Evolutionary conservation across 2,797 vertebrate genomes (phyloP).

Genomic region (Tolypeutes matacus): DNA sequence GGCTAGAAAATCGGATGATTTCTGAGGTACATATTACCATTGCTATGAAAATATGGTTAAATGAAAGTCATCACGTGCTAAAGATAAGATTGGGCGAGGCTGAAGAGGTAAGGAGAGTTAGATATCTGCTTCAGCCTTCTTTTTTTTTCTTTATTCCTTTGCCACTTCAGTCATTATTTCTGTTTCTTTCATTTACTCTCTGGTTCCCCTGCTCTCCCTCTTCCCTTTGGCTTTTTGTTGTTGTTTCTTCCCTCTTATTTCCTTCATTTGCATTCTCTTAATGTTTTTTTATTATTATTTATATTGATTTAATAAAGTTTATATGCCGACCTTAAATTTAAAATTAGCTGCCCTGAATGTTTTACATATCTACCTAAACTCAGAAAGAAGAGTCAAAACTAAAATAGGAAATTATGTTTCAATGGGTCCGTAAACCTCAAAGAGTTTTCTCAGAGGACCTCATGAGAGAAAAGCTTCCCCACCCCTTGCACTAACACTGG

Average conservation of each 20-base stretch:
- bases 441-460: background rate
- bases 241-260: background rate
- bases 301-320: background rate
- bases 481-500: constrained; percentile 61
- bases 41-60: background rate
- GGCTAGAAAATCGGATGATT: background rate
- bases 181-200: background rate
- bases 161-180: background rate
- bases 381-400: background rate
- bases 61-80: background rate
- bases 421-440: background rate
- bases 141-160: background rate
- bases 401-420: background rate
- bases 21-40: background rate
- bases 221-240: background rate
- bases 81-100: background rate
- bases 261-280: background rate
- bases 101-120: background rate
- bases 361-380: background rate
- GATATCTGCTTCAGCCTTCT: background rate
- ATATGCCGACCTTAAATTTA: background rate
- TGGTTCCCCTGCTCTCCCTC: background rate
- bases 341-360: background rate
- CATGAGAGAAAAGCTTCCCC: background rate
- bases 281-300: background rate